phyloP scores from a whole-genome alignment of 2,888 invertebrate genomes.

The Drosophila parthenogenetica region DNA sequence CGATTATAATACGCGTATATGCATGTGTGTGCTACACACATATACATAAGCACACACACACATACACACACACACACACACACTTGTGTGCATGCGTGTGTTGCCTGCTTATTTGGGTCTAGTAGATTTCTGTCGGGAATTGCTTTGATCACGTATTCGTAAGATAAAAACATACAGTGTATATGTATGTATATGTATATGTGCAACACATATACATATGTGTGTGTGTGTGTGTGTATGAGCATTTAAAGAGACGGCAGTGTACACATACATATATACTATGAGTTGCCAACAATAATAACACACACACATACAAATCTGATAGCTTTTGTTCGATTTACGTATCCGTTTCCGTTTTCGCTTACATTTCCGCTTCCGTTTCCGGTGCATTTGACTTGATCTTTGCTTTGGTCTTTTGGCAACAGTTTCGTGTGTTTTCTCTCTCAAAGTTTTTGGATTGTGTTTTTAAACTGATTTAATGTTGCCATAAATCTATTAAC shows the following conservation, averaged over 20 bases:
- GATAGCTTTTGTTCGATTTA: conserved; percentile 5
- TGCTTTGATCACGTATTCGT: conserved; percentile 52
- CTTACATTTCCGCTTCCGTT: neutral
- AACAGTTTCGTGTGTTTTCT: conserved; percentile 2
- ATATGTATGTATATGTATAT: conserved; percentile 28
- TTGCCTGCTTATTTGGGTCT: conserved; percentile 11
- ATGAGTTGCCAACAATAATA: conserved; percentile 50
- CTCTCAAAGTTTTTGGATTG: conserved; percentile 1
- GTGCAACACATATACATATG: conserved; percentile 10
- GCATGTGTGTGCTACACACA: conserved; percentile 6
- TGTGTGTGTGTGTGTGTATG: conserved; percentile 23
- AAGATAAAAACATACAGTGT: conserved; percentile 22
- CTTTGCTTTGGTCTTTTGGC: conserved; percentile 20
- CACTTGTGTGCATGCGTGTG: conserved; percentile 3
- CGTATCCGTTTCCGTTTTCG: conserved; percentile 15
- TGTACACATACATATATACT: conserved; percentile 31
- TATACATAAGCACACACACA: neutral
- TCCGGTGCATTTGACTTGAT: neutral
- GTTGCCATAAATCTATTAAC: conserved; percentile 12
- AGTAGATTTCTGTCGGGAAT: conserved; percentile 28
- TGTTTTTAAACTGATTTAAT: conserved; percentile 6
- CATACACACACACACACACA: neutral
- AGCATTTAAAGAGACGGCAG: conserved; percentile 63
- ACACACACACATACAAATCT: conserved; percentile 30
- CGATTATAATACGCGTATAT: conserved; percentile 15